phyloP scores from a whole-genome alignment of 2,888 invertebrate genomes.

The Drosophila bunnanda region DNA sequence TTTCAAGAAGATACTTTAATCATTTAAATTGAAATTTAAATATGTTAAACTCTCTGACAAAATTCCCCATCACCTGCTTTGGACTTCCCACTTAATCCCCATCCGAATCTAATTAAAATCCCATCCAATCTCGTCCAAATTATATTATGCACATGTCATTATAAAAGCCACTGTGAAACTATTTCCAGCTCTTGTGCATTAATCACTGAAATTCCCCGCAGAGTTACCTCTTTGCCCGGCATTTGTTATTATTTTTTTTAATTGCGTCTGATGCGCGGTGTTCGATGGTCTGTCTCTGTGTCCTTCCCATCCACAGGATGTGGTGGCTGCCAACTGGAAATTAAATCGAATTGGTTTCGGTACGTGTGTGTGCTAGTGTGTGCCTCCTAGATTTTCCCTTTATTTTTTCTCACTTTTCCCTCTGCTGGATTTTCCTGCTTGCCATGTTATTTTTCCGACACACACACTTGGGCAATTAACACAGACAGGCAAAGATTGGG shows the following conservation, averaged over 20 bases:
- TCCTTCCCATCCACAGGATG: constrained; percentile 10
- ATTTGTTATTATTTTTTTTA: constrained; percentile 45
- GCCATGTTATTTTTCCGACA: constrained; percentile 36
- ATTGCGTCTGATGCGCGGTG: constrained; percentile 28
- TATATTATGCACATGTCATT: constrained; percentile 13
- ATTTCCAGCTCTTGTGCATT: constrained; percentile 7
- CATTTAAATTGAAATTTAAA: not conserved
- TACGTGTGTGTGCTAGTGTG: constrained; percentile 2
- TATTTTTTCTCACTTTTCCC: constrained; percentile 21
- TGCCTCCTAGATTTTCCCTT: not conserved
- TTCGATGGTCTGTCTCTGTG: constrained; percentile 1
- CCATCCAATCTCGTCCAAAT: constrained; percentile 2
- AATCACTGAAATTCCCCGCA: constrained; percentile 15
- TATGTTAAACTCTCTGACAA: not conserved
- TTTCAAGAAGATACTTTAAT: not conserved
- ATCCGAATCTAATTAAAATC: constrained; percentile 11
- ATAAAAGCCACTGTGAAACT: constrained; percentile 7
- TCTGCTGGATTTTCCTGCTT: constrained; percentile 15
- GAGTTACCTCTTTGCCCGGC: constrained; percentile 16
- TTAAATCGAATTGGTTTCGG: constrained; percentile 70
- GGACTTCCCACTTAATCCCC: not conserved
- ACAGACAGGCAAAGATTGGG: constrained; percentile 36
- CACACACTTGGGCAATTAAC: constrained; percentile 65
- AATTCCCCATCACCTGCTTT: not conserved
- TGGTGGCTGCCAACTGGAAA: constrained; percentile 50